Conservation (phyloP, 2,797 vertebrate genomes). For the Emys orbicularis region DNA sequence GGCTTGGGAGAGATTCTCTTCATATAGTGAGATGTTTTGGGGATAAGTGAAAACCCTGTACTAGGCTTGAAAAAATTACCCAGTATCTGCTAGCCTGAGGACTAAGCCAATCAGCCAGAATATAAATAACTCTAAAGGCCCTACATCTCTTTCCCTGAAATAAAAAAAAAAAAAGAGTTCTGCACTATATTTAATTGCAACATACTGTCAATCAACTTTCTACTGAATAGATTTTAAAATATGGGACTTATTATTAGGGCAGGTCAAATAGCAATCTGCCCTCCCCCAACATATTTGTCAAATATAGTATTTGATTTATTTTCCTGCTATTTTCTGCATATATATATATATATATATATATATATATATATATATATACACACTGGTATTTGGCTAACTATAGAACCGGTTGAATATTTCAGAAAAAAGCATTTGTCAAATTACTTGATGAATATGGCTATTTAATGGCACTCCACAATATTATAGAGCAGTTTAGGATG, state of each 20-base stretch:
- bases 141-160: not conserved
- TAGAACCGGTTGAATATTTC: not conserved
- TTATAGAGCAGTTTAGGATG: not conserved
- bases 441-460: not conserved
- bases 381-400: not conserved
- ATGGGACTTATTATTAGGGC: not conserved
- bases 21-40: not conserved
- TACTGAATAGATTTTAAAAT: not conserved
- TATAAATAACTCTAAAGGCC: not conserved
- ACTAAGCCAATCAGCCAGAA: not conserved
- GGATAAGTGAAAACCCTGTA: not conserved
- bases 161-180: not conserved
- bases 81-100: not conserved
- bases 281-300: not conserved
- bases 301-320: not conserved
- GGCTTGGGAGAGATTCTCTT: not conserved
- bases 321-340: not conserved
- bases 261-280: not conserved
- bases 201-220: not conserved
- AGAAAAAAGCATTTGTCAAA: not conserved
- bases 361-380: too few relatives aligned
- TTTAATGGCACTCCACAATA: not conserved
- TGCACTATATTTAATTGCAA: not conserved
- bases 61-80: not conserved
- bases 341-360: not conserved